Percentiles rank a stretch among this genome's conserved stretches.
Evolutionary conservation across 2,113 vertebrate species (phyloP).

Genomic region (Aegithalos caudatus): DNA sequence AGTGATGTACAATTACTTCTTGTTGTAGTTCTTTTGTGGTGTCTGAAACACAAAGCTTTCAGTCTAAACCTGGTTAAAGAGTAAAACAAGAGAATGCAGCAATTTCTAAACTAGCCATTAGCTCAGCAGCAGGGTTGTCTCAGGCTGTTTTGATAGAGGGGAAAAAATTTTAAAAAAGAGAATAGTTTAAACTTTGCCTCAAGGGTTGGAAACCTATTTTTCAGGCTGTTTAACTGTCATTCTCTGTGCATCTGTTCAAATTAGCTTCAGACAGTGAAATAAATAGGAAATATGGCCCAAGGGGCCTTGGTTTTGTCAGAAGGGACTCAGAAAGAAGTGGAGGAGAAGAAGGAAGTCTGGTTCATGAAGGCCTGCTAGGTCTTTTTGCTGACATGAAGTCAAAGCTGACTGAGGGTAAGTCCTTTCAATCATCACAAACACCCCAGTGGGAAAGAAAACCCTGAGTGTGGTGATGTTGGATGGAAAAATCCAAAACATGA

Average conservation of each 20-base stretch:
- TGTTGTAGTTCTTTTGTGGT: neutral
- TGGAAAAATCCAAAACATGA: neutral
- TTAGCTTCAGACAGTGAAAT: conserved; percentile 63
- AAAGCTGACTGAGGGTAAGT: neutral
- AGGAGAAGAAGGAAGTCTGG: neutral
- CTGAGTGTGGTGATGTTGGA: neutral
- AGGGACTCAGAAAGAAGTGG: conserved; percentile 1
- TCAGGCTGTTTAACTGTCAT: conserved; percentile 58
- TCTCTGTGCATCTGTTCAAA: conserved; percentile 52
- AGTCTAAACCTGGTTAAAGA: neutral
- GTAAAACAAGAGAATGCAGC: neutral
- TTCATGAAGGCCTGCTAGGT: neutral
- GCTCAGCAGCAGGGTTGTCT: neutral
- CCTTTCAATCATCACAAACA: neutral
- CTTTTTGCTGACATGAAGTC: conserved; percentile 16
- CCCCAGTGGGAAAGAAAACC: neutral
- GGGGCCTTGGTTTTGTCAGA: conserved; percentile 37
- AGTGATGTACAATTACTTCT: neutral
- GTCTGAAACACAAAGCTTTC: neutral
- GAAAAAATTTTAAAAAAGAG: neutral
- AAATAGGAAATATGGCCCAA: conserved; percentile 50
- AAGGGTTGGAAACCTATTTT: conserved; percentile 57
- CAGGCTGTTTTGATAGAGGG: neutral
- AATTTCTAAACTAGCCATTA: neutral
- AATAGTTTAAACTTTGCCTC: conserved; percentile 20